Evolutionary conservation across 2,888 invertebrate genomes (phyloP), one percentile per base, ranked within the genome.

Genomic region (Caenorhabditis sulstoni): DNA sequence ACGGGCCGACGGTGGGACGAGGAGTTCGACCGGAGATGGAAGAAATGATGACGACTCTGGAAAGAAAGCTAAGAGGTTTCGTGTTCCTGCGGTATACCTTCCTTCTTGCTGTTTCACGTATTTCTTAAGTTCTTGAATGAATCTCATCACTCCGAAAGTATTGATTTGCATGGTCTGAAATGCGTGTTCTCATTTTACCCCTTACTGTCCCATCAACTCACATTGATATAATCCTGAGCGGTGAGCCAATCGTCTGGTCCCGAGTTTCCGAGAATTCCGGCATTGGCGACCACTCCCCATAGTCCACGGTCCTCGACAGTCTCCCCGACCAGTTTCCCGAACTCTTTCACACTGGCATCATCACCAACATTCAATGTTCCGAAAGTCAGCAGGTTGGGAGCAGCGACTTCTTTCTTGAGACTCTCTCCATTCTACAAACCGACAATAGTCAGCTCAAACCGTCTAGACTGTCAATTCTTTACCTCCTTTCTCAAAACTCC

Each of bases 11-110:
- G 2, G 80, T 78, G 12, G 87, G 85, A 14, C 82, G 90, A 1
- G 91, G 87, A 20, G 90, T 70, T 35, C 89, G 79, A 7, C 91
- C 91, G 73, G 90, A 90, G 39, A 90, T 89, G 75, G 91, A 91
- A 3, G 91, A 90, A 1, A 91, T 89, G 80, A 91, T 92, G 14
- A 92, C 86, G 41, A 92, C 79, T 68, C 81, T 81, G 47, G 22
- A 75, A 37, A 41, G 18, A 29, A 44, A 45, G 11, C n/a, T n/a
- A n/a, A n/a, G n/a, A n/a, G n/a, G n/a, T n/a, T n/a, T n/a, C n/a
- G n/a, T n/a, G n/a, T n/a, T n/a, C n/a, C n/a, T n/a, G n/a, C n/a
- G 8, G 14, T 37, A n/a, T 39, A 58, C 71, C 76, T 65, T 47
- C 81, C 81, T 29, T 65, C 16, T 52, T 76, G 79, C 18, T 75